Percentiles rank a stretch among this genome's conserved stretches.
Evolutionary conservation across 2,113 vertebrate species (phyloP).

Genomic region (Hippocampus comes): DNA sequence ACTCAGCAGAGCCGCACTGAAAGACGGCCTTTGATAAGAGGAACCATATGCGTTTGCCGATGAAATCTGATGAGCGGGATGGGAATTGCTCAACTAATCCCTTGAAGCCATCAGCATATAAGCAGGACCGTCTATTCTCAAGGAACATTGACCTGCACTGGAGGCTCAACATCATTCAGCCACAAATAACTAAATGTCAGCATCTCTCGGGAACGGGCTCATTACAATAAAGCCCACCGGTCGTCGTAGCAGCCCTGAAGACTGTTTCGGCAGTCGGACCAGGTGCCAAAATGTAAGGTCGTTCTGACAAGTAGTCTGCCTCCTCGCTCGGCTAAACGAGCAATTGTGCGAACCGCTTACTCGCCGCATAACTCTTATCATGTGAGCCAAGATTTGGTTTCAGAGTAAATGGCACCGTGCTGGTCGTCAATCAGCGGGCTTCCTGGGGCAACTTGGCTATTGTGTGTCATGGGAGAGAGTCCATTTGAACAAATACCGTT

Average conservation of each 20-base stretch:
- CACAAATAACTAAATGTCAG: not conserved
- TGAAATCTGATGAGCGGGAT: constrained; percentile 8
- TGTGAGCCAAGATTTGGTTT: not conserved
- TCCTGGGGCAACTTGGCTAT: not conserved
- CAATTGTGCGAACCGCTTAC: not conserved
- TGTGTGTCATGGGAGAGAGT: not conserved
- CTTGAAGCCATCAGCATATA: not conserved
- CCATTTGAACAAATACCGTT: not conserved
- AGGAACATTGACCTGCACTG: not conserved
- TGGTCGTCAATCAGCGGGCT: not conserved
- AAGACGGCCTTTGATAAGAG: constrained; percentile 18
- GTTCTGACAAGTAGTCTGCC: not conserved
- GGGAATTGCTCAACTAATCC: constrained; percentile 21
- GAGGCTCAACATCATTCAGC: constrained; percentile 3
- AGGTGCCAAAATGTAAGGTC: not conserved
- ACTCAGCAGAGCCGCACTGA: constrained; percentile 13
- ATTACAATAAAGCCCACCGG: not conserved
- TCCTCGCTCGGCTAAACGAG: not conserved
- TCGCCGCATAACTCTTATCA: not conserved
- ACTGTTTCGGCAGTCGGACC: not conserved
- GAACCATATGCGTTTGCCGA: not conserved
- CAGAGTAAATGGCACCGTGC: not conserved
- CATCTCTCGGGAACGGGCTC: not conserved
- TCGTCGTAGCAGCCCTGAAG: not conserved
- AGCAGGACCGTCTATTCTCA: not conserved